These are phyloP conservation scores for Hippasteria phrygiana DNA, from an alignment of 53 echinoderm and acorn worm species.

Conservation along the genomic window DNA sequence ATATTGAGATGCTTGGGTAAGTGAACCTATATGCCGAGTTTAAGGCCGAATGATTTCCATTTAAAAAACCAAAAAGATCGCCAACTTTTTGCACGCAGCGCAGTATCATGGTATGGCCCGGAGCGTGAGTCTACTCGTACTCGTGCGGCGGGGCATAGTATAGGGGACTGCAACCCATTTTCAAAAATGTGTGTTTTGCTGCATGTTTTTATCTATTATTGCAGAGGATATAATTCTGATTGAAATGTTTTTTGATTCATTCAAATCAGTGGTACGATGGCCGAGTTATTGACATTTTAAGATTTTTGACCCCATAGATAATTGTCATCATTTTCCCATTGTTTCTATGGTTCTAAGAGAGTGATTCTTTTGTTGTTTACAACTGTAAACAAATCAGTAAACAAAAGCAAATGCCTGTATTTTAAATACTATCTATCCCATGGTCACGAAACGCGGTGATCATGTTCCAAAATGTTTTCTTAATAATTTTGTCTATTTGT, in stretches of 20 bases:
- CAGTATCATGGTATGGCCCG: too few relatives aligned
- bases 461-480: conserved; percentile 18
- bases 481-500: neutral
- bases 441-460: too few relatives aligned
- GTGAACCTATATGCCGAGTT: too few relatives aligned
- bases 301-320: neutral
- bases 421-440: neutral
- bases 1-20: too few relatives aligned
- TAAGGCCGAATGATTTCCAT: too few relatives aligned
- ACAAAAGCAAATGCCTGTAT: conserved; percentile 11
- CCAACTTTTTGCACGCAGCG: too few relatives aligned
- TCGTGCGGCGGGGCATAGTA: too few relatives aligned
- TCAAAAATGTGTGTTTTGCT: neutral
- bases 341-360: neutral
- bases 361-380: conserved; percentile 9
- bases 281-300: conserved; percentile 15
- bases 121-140: too few relatives aligned
- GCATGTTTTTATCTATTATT: neutral
- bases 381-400: conserved; percentile 1
- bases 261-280: neutral
- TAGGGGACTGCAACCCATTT: conserved; percentile 37
- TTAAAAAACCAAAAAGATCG: too few relatives aligned
- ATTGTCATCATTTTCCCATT: conserved; percentile 1
- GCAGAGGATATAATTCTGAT: conserved; percentile 11
- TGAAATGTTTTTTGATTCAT: conserved; percentile 6